Base-by-base conservation (phyloP, 2,797 vertebrate genomes). In the Sorex maritimensis region DNA sequence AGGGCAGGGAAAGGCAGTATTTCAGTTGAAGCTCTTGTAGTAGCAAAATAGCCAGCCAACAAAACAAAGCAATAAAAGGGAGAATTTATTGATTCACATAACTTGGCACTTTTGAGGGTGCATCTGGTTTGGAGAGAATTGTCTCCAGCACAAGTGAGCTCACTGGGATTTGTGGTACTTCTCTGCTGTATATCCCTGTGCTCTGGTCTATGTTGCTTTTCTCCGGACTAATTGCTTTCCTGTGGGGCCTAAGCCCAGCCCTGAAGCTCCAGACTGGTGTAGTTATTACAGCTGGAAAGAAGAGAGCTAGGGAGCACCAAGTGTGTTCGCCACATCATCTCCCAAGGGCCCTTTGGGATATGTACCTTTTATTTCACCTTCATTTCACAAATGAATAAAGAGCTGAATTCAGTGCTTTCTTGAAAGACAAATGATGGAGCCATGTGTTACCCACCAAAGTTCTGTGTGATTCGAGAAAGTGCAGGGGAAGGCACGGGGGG, bases 281-380 rank as follows among this genome's bases (percentile, higher is more conserved):
- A 34, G 38, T 30, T 30, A 34, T 83, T n/a, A 44, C 0, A 3
- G 11, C 71, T 17, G 49, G 63, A 38, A 73, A 67, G 38, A 41
- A 6, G 38, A 75, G 49, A 69, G 63, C 2, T 0, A 2, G 46
- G n/a, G 28, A 68, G 14, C 0, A 0, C 19, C 46, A 26, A 9
- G 0, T 0, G 0, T n/a, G 38, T 10, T 68, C 30, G 58, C 2
- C 23, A 41, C 21, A 67, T 4, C 26, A 58, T 6, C 67, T 72
- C 44, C 44, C 52, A 63, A 15, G 67, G 26, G 26, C 3, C 34
- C n/a, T 58, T 14, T 17, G 52, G 82, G 34, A 41, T 26, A 4
- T 11, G 44, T 30, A 7, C 19, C 49, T 75, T 78, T 44, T 14
- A 8, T 82, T 38, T 49, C 28, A 30, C 2, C 23, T 15, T 73